phyloP scores from a whole-genome alignment of 2,888 invertebrate genomes.

The Nomada goodeniana region DNA sequence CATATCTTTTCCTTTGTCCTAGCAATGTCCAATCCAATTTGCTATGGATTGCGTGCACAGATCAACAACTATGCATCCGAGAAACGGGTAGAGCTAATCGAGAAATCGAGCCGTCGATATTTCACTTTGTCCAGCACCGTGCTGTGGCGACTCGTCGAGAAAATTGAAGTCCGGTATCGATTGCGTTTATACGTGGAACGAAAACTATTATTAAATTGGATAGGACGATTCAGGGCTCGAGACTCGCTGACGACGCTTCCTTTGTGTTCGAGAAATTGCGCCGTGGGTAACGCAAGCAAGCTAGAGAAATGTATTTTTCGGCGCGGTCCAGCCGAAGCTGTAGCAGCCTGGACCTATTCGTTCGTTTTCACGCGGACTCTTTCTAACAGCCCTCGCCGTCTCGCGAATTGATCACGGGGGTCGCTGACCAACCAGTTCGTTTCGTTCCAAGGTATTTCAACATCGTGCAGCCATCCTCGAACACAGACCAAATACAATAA shows the following conservation, averaged over 20 bases:
- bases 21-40: neutral
- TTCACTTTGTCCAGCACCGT: conserved; percentile 16
- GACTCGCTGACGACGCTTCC: conserved; percentile 69
- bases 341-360: conserved; percentile 47
- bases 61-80: neutral
- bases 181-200: conserved; percentile 73
- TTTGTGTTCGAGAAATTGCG: conserved; percentile 76
- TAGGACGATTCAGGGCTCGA: conserved; percentile 70
- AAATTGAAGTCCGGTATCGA: conserved; percentile 64
- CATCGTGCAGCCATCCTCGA: neutral
- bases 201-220: conserved; percentile 79
- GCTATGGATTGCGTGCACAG: neutral
- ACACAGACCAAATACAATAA: neutral
- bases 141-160: conserved; percentile 26
- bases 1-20: too few relatives aligned
- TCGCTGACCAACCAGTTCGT: conserved; percentile 41
- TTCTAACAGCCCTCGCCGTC: conserved; percentile 41
- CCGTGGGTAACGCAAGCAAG: conserved; percentile 61
- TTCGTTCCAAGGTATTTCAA: conserved; percentile 38
- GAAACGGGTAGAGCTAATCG: conserved; percentile 6
- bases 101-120: conserved; percentile 25
- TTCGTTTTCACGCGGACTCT: conserved; percentile 52
- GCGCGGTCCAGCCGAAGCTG: conserved; percentile 44
- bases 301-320: conserved; percentile 73
- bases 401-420: conserved; percentile 55